Base-by-base conservation (phyloP, 2,113 vertebrate species). In the Misgurnus anguillicaudatus region DNA sequence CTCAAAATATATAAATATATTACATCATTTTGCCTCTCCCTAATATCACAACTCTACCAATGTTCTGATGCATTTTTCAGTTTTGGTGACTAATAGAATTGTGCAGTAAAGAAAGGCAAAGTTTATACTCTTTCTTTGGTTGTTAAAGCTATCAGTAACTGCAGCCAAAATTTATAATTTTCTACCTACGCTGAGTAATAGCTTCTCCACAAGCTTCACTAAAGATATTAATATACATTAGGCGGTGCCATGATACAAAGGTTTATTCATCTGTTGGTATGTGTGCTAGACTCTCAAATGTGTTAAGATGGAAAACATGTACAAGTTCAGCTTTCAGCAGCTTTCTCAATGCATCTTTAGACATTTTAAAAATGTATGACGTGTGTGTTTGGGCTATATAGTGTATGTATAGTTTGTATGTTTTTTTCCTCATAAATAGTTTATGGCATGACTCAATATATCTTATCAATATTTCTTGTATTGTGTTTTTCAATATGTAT, bases 201-300 rank as follows among this genome's bases (percentile, higher is more conserved):
- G 41, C 69, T 75, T 67, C 17, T 38, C 55, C 61, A 6, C 64
- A 75, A 60, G 78, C 66, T 58, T 71, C 62, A 69, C 41, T 57
- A 82, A 73, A 77, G 60, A 69, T 80, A 80, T 79, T 73, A 79
- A 80, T 82, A 79, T 75, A 77, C 79, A 79, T 72, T 55, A 68
- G 65, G 61, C 58, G 36, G 51, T 74, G 58, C 31, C 16, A 16
- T 64, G 38, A 63, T 60, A 45, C 60, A 17, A 41, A 41, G 57
- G 51, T 70, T 41, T 62, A 36, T 82, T 48, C 45, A 39, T 69
- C 31, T 76, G 79, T 17, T 24, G 41, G 16, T 4, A 57, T 62
- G 72, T 62, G 60, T 64, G 68, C 47, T 60, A 60, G 38, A 60
- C 70, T 62, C 38, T 42, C 19, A 31, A 62, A 74, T 74, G 71